Evolutionary conservation across 2,888 invertebrate genomes (phyloP), one percentile per base, ranked within the genome.

Genomic region (Aleiodes alternator): DNA sequence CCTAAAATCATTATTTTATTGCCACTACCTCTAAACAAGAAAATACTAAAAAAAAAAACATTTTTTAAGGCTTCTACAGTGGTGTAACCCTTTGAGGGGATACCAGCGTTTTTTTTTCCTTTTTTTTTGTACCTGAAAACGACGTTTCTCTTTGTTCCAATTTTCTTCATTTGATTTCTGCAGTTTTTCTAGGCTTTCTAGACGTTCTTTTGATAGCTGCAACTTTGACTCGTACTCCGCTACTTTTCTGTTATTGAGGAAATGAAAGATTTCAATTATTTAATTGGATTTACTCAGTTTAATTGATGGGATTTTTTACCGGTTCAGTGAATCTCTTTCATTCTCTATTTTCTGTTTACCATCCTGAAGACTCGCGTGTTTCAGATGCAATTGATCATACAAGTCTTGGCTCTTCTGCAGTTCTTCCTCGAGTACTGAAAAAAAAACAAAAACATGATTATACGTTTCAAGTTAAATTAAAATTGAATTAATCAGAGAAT

Each of bases 281-380:
- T 70, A 6, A 51, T 51, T 68, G 68, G 29, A 34, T 16, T 64
- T 64, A 55, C 4, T 1, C 31, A 51, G 53, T 61, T n/a, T 16
- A 31, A 59, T 68, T 48, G n/a, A 51, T 34, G 4, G 43, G 69
- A 72, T 78, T 85, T 78, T 85, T 84, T 90, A 94, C 95, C 92
- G 92, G 88, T 95, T 94, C 12, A 96, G 91, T 82, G 93, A 93
- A 90, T 96, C 95, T 85, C 96, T 97, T 87, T 97, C 96, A 73
- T 94, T 94, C 4, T 95, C 95, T 4, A 96, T 90, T 86, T 95
- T 94, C 7, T 96, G 94, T 90, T 96, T 96, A 78, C 95, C 94
- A 87, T 96, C 96, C 86, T 95, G 95, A 51, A 97, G 89, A 77
- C 94, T 92, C 88, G 96, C 96, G 89, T 96, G 96, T 88, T 95